Percentiles rank a stretch among this genome's conserved stretches.
Conservation (phyloP, 2,888 invertebrate genomes). For the Pyrgus malvae region DNA sequence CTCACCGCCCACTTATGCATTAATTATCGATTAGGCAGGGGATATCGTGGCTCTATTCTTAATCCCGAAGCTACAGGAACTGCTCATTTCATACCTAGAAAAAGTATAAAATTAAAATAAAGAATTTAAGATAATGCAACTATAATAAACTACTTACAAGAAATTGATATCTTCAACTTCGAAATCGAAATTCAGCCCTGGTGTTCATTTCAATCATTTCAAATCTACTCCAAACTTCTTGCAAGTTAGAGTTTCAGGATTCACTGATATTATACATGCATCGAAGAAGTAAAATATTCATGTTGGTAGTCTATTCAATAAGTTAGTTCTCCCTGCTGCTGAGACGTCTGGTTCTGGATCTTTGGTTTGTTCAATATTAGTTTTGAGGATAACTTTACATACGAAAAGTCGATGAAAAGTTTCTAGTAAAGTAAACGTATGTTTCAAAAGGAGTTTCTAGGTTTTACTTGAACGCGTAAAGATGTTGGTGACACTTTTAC, state of each 20-base stretch:
- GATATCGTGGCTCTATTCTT: too few species aligned
- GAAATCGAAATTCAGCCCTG: too few species aligned
- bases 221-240: slow-evolving; percentile 14
- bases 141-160: too few species aligned
- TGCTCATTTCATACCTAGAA: too few species aligned
- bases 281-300: slow-evolving; percentile 12
- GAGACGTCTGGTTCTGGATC: slow-evolving; percentile 10
- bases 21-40: too few species aligned
- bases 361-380: slow-evolving; percentile 17
- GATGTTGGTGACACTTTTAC: too few species aligned
- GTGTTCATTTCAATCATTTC: neutral
- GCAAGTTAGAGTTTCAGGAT: slow-evolving; percentile 14
- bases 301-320: slow-evolving; percentile 23
- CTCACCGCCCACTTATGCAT: too few species aligned
- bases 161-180: too few species aligned
- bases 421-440: slow-evolving; percentile 5
- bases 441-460: neutral
- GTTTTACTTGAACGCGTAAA: too few species aligned
- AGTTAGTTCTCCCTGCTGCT: slow-evolving; percentile 13
- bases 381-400: slow-evolving; percentile 3
- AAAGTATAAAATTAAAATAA: too few species aligned
- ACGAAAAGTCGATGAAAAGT: neutral
- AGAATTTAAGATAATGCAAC: too few species aligned
- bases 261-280: slow-evolving; percentile 24
- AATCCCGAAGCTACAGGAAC: too few species aligned